A percentile compares a stretch with the other conserved stretches of the same genome.
These are phyloP conservation scores for Harpagifer antarcticus DNA, from an alignment of 2,797 vertebrate species.

Conservation along the genomic window DNA sequence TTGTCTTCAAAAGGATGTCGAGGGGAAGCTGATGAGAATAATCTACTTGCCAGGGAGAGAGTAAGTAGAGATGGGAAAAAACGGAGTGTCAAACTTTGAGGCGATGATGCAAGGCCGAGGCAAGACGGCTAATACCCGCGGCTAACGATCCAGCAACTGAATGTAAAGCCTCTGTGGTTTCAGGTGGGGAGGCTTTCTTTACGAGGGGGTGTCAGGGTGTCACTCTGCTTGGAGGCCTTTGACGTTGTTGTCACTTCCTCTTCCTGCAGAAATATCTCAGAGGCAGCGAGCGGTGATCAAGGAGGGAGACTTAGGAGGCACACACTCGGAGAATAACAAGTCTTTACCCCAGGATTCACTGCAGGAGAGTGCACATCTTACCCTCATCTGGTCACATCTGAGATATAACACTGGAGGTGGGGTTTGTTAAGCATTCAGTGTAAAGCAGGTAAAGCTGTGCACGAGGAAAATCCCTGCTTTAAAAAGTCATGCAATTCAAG, in stretches of 20 bases:
- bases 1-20: conserved; percentile 60
- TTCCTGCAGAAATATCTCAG: conserved; percentile 42
- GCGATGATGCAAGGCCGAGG: conserved; percentile 82
- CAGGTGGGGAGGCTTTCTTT: conserved; percentile 63
- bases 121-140: conserved; percentile 78
- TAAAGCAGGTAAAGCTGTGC: too few species aligned
- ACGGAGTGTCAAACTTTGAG: conserved; percentile 57
- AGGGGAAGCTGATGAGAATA: conserved; percentile 69
- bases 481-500: too few species aligned
- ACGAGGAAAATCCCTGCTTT: too few species aligned
- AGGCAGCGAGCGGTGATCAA: conserved; percentile 52
- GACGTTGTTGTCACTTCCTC: conserved; percentile 52
- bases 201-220: conserved; percentile 22
- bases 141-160: conserved; percentile 79
- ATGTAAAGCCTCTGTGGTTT: conserved; percentile 77
- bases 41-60: conserved; percentile 77
- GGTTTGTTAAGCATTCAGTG: too few species aligned
- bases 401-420: neutral
- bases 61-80: conserved; percentile 37
- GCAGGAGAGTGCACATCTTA: neutral
- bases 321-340: neutral
- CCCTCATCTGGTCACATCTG: neutral
- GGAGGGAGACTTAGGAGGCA: conserved; percentile 26
- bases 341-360: neutral
- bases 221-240: conserved; percentile 45